Conservation (phyloP, 2,113 vertebrate genomes). For the Nothobranchius kuhntae region DNA sequence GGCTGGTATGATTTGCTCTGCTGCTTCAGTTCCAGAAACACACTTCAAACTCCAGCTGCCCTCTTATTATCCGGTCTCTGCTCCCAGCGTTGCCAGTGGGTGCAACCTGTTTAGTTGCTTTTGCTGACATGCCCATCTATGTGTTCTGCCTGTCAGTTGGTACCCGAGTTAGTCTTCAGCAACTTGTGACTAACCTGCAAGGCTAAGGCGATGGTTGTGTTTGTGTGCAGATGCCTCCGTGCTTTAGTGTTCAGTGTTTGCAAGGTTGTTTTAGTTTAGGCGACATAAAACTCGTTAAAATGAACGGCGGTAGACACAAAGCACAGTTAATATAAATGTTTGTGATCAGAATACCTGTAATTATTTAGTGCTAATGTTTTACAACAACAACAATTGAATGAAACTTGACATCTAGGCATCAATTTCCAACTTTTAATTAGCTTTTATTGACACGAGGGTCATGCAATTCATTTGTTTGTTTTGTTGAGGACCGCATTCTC, state of each 20-base stretch:
- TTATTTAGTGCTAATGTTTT: slow-evolving; percentile 13
- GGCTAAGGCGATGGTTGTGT: not conserved
- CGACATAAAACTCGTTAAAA: not conserved
- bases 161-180: slow-evolving; percentile 3
- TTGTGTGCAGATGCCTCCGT: not conserved
- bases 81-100: slow-evolving; percentile 40
- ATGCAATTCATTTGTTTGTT: too few relatives aligned
- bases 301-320: not conserved
- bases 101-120: slow-evolving; percentile 46
- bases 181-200: slow-evolving; percentile 8
- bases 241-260: not conserved
- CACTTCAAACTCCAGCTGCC: slow-evolving; percentile 28
- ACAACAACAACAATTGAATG: not conserved
- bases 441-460: too few relatives aligned
- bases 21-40: slow-evolving; percentile 32
- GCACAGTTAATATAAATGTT: not conserved
- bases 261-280: not conserved
- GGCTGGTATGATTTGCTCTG: slow-evolving; percentile 29
- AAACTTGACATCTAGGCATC: not conserved
- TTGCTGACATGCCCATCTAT: slow-evolving; percentile 39
- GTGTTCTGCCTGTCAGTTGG: slow-evolving; percentile 21
- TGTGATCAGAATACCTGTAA: slow-evolving; percentile 9
- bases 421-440: not conserved
- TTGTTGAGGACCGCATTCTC: too few relatives aligned
- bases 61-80: slow-evolving; percentile 28